Conservation (phyloP, 2,797 vertebrate species). For the Mus minutoides region DNA sequence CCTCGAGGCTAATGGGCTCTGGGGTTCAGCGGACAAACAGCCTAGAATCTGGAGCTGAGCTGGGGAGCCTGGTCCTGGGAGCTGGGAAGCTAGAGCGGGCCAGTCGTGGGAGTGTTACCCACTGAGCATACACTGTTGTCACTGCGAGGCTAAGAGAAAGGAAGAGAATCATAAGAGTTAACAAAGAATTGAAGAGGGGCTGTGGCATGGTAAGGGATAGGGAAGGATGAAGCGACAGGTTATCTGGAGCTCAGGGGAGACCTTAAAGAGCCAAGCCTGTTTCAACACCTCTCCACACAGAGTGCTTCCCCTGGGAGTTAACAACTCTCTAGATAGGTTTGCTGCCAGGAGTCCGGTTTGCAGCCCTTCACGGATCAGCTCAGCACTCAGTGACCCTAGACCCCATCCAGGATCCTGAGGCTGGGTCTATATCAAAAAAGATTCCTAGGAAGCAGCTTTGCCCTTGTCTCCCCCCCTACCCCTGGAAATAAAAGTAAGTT, state of each 20-base stretch:
- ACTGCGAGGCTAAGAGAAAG: background rate
- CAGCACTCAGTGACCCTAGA: background rate
- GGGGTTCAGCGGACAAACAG: background rate
- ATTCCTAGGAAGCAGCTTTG: background rate
- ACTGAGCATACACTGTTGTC: background rate
- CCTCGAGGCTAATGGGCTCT: background rate
- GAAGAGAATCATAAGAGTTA: background rate
- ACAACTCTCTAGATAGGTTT: background rate
- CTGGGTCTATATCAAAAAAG: background rate
- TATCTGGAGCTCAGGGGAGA: background rate
- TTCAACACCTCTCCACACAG: background rate
- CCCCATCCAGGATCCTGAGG: background rate
- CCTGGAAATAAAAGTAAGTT: constrained; percentile 56
- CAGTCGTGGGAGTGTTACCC: background rate
- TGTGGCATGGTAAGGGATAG: no score
- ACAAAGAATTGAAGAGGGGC: background rate
- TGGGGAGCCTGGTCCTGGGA: no score
- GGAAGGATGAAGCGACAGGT: background rate
- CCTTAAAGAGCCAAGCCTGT: background rate
- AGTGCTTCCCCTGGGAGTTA: background rate
- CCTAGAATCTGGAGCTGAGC: background rate
- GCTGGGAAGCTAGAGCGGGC: background rate
- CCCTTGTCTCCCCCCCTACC: background rate
- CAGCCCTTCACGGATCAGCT: background rate
- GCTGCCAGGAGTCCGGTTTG: background rate